Evolutionary conservation across 2,888 invertebrate species (phyloP).

Genomic region (Polylopha cassiicola): DNA sequence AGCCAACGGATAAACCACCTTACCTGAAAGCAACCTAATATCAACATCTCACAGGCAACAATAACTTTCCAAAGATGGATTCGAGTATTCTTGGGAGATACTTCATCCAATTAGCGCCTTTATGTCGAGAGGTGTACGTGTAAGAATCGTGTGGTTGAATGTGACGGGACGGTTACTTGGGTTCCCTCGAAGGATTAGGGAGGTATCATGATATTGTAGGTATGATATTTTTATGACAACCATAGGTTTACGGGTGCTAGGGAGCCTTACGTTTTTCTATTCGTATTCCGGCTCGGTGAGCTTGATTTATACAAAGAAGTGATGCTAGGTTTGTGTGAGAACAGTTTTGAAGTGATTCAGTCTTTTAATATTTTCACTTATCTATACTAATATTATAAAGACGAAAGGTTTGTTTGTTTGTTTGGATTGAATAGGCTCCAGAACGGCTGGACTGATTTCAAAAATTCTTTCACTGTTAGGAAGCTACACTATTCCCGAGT

Average conservation of each 20-base stretch:
- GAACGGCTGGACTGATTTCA: no score
- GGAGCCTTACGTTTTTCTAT: constrained; percentile 19
- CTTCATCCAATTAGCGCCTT: neutral
- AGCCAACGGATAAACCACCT: constrained; percentile 17
- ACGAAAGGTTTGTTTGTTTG: no score
- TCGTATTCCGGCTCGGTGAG: constrained; percentile 7
- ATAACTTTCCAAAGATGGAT: constrained; percentile 23
- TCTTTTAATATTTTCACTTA: no score
- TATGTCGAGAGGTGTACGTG: neutral
- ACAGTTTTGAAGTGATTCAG: no score
- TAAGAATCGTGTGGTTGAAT: constrained; percentile 11
- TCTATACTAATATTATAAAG: no score
- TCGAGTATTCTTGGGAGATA: constrained; percentile 17
- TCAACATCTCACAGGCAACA: constrained; percentile 18
- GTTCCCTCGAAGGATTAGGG: constrained; percentile 17
- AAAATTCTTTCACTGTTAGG: no score
- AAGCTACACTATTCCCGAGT: no score
- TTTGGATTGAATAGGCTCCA: no score
- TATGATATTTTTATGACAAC: constrained; percentile 21
- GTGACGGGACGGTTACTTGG: constrained; percentile 16
- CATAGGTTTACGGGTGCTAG: constrained; percentile 20
- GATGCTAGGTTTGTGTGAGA: no score
- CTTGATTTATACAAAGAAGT: constrained; percentile 17
- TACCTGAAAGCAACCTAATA: constrained; percentile 21
- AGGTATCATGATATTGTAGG: constrained; percentile 17